phyloP scores from a whole-genome alignment of 2,888 invertebrate genomes.

The Chalcosyrphus nemorum region DNA sequence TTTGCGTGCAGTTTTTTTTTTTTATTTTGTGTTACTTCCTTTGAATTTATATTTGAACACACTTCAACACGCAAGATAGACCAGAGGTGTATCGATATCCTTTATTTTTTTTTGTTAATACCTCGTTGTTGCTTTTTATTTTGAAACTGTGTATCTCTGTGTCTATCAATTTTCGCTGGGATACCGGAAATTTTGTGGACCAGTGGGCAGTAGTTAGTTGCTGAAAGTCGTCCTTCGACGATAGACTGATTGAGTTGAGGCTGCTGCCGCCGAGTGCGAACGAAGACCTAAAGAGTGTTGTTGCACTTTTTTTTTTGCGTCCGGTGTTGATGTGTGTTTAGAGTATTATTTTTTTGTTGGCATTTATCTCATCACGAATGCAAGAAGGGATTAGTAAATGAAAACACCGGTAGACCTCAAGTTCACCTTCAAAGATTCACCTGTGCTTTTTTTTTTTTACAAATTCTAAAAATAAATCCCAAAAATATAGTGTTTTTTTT shows the following conservation, averaged over 20 bases:
- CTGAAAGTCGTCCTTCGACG: constrained; percentile 38
- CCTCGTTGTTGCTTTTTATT: neutral
- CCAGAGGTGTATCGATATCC: constrained; percentile 41
- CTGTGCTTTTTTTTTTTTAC: constrained; percentile 46
- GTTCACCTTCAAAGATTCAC: constrained; percentile 49
- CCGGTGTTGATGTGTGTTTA: neutral
- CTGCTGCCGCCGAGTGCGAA: too few species aligned
- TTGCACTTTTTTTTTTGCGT: neutral
- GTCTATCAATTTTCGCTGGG: constrained; percentile 32
- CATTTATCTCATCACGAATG: neutral
- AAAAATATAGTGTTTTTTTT: neutral
- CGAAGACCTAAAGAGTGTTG: neutral
- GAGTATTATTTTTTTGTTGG: neutral
- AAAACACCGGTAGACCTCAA: constrained; percentile 49
- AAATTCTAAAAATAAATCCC: neutral
- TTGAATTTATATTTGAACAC: constrained; percentile 46
- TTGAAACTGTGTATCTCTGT: constrained; percentile 1
- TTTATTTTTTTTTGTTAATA: neutral
- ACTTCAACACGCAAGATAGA: constrained; percentile 37
- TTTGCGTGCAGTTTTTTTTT: constrained; percentile 51
- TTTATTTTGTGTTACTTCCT: constrained; percentile 56
- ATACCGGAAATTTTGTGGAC: constrained; percentile 42
- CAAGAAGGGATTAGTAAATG: neutral
- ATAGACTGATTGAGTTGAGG: neutral
- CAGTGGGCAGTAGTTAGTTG: constrained; percentile 48